Conservation (phyloP, 1,140 invertebrate species). For the Tetragnatha versicolor region DNA sequence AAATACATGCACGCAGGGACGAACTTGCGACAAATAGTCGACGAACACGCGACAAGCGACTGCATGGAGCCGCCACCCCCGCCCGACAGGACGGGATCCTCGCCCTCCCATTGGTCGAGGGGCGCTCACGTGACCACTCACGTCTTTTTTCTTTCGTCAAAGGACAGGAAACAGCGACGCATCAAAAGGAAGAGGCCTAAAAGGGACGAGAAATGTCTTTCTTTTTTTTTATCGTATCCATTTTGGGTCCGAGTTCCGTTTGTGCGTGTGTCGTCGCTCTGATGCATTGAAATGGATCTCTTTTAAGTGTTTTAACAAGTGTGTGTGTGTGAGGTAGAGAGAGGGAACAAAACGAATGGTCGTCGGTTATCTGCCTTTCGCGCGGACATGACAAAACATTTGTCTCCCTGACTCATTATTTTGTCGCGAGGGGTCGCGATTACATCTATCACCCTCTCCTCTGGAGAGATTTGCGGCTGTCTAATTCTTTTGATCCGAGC, state of each 20-base stretch:
- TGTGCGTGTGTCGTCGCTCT: conserved; percentile 9
- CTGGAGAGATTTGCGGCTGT: no score
- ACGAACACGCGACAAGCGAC: conserved; percentile 35
- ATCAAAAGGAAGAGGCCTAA: conserved; percentile 16
- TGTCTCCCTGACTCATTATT: no score
- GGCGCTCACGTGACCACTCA: conserved; percentile 19
- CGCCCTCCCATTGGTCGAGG: neutral
- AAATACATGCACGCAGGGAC: conserved; percentile 24
- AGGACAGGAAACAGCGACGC: conserved; percentile 21
- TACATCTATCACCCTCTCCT: no score
- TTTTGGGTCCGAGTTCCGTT: no score
- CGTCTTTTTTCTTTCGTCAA: neutral
- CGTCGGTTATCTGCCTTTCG: neutral
- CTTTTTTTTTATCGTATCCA: conserved; percentile 1
- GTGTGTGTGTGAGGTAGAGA: neutral
- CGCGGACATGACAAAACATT: no score
- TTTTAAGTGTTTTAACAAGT: conserved; percentile 35
- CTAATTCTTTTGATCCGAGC: no score
- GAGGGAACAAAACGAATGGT: neutral
- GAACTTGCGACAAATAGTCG: conserved; percentile 34
- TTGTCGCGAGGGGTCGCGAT: no score
- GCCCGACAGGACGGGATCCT: conserved; percentile 2
- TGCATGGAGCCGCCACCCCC: conserved; percentile 29
- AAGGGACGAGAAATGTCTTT: conserved; percentile 18
- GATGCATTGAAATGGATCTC: conserved; percentile 16